These are phyloP conservation scores for Dipodomys merriami DNA, from an alignment of 2,113 vertebrate species.

Conservation along the genomic window DNA sequence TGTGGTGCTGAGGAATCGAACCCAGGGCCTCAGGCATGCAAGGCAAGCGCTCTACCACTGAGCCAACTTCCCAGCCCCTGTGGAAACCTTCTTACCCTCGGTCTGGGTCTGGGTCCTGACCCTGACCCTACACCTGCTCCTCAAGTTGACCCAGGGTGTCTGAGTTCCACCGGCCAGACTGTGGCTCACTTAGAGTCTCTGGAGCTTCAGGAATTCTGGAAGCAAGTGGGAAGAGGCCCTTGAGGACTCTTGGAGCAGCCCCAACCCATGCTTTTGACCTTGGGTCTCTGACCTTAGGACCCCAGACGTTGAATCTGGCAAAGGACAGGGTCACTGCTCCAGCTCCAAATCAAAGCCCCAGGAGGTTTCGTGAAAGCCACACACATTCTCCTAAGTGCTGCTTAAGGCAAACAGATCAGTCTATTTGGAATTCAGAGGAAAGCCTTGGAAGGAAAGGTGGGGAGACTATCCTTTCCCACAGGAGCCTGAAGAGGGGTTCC, in stretches of 20 bases:
- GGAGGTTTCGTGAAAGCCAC: neutral
- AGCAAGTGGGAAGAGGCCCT: neutral
- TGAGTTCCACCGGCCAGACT: neutral
- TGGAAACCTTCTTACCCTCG: neutral
- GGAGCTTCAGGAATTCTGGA: neutral
- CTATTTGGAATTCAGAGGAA: too few relatives aligned
- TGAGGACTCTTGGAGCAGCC: neutral
- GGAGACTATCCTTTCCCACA: too few relatives aligned
- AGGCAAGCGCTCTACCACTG: too few relatives aligned
- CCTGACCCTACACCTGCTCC: neutral
- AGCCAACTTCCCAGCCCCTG: too few relatives aligned
- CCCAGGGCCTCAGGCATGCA: too few relatives aligned
- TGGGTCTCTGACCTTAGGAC: neutral
- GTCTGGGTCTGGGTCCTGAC: too few relatives aligned
- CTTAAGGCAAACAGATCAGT: too few relatives aligned
- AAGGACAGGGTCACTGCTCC: neutral
- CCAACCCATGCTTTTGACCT: neutral
- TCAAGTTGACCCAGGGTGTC: neutral
- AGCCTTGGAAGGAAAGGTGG: too few relatives aligned
- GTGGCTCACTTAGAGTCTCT: accelerated
- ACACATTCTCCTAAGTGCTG: neutral
- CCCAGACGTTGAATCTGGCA: neutral
- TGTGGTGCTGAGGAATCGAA: too few relatives aligned
- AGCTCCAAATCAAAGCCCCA: neutral
- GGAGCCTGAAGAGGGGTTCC: too few relatives aligned